Base-by-base conservation (phyloP, 2,113 vertebrate species). In the Garra rufa region DNA sequence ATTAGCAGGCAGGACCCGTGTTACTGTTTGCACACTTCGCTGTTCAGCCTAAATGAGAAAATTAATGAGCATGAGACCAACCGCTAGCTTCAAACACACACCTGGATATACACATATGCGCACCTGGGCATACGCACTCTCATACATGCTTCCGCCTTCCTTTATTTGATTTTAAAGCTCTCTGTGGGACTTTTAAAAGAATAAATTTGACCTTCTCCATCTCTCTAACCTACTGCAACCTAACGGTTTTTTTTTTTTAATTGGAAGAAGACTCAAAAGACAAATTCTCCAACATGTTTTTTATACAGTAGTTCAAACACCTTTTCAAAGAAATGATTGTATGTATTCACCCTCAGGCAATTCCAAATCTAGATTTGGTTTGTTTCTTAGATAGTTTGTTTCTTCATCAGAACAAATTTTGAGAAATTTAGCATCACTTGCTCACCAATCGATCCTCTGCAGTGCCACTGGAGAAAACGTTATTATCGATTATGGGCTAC, bases 21-120 rank as follows among this genome's bases (percentile, higher is more conserved):
- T 41, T 77, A n/a, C 75, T 77, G 28, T 41, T 77, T 59, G 57
- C 76, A 79, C 38, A 79, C 38, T 63, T 77, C 19, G 21, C 52
- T 57, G 75, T 77, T 77, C 44, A 77, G 76, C 46, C 76, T 61
- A 79, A 79, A 79, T 79, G 76, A 79, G 76, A 79, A 79, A 79
- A 63, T 63, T 63, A 79, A 63, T 63, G 76, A 79, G 76, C 52
- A 76, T 46, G 21, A 83, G 41, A 76, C 55, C 59, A 41, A 67
- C 26, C 11, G 5, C 26, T 26, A 50, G n/a, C 41, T 41, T 71
- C 67, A 82, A 48, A 82, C 67, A 82, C 52, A 44, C 55, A 76
- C 10, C 30, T 34, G 30, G 34, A 41, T 10, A 57, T 15, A 57
- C 38, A 83, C 50, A 59, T 30, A 67, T 43, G n/a, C 21, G 38